Evolutionary conservation across 1,140 invertebrate species (phyloP).

Genomic region (Drosophila cardini): DNA sequence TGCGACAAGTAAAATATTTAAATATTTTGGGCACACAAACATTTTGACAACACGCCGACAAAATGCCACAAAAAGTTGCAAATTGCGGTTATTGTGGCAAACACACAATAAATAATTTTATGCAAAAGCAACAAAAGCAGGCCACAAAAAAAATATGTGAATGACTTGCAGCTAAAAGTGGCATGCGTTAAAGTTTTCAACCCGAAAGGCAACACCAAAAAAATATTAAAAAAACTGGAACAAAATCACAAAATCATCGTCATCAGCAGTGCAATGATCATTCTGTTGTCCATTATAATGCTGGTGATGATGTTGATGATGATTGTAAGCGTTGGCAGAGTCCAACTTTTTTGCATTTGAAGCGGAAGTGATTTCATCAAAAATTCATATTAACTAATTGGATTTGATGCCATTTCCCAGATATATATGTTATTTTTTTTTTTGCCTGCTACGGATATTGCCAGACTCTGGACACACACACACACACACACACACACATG

Average conservation of each 20-base stretch:
- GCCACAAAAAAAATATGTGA: slow-evolving; percentile 35
- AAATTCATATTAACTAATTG: slow-evolving; percentile 83
- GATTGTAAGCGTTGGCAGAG: slow-evolving; percentile 27
- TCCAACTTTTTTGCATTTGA: slow-evolving; percentile 65
- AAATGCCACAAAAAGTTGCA: slow-evolving; percentile 73
- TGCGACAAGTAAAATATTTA: slow-evolving; percentile 81
- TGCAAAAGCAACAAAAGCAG: slow-evolving; percentile 14
- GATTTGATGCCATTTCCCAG: slow-evolving; percentile 74
- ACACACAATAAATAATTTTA: slow-evolving; percentile 73
- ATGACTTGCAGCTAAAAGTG: slow-evolving; percentile 66
- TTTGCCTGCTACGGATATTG: slow-evolving; percentile 59
- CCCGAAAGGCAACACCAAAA: slow-evolving; percentile 39
- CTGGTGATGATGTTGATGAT: slow-evolving; percentile 39
- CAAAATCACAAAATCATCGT: slow-evolving; percentile 35
- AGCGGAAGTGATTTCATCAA: slow-evolving; percentile 81
- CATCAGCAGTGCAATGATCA: slow-evolving; percentile 44
- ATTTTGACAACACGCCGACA: slow-evolving; percentile 70
- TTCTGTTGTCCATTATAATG: slow-evolving; percentile 34
- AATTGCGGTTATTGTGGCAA: slow-evolving; percentile 80
- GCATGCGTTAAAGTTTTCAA: slow-evolving; percentile 66
- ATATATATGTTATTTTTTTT: slow-evolving; percentile 28
- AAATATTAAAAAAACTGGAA: slow-evolving; percentile 44
- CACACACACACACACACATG: not conserved
- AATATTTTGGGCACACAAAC: slow-evolving; percentile 72
- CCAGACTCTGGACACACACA: slow-evolving; percentile 20